Evolutionary conservation across 1,140 invertebrate species (phyloP).

Genomic region (Sitobion miscanthi): DNA sequence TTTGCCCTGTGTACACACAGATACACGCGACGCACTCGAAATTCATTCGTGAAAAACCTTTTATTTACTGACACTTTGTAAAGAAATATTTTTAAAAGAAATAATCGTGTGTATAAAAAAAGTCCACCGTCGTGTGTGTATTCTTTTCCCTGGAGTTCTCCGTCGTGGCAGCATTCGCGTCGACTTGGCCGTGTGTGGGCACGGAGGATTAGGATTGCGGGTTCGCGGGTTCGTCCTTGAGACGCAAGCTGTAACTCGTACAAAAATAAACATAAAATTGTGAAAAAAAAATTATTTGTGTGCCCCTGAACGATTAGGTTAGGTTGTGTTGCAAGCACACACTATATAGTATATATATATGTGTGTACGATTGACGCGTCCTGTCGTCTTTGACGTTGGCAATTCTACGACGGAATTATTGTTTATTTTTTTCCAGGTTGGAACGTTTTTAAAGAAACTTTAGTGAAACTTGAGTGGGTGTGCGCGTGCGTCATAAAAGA

Average conservation of each 20-base stretch:
- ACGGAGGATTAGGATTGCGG: background rate
- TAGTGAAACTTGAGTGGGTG: background rate
- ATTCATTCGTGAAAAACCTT: constrained; percentile 21
- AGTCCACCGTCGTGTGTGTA: background rate
- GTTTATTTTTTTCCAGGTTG: background rate
- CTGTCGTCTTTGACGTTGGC: background rate
- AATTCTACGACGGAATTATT: background rate
- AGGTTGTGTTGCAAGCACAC: background rate
- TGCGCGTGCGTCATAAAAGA: background rate
- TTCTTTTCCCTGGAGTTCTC: background rate
- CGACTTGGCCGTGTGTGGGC: background rate
- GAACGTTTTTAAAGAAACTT: background rate
- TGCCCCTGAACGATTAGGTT: background rate
- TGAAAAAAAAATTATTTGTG: background rate
- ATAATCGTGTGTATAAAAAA: background rate
- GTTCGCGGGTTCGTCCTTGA: background rate
- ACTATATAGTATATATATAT: background rate
- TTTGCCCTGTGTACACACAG: background rate
- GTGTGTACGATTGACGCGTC: background rate
- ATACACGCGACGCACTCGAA: background rate
- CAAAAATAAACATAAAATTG: background rate
- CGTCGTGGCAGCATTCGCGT: background rate
- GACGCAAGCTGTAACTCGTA: background rate
- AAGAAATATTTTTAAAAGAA: constrained; percentile 23
- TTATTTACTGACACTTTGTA: constrained; percentile 12